Evolutionary conservation across 2,113 vertebrate species (phyloP).

Genomic region (Mormyrus iriodes): DNA sequence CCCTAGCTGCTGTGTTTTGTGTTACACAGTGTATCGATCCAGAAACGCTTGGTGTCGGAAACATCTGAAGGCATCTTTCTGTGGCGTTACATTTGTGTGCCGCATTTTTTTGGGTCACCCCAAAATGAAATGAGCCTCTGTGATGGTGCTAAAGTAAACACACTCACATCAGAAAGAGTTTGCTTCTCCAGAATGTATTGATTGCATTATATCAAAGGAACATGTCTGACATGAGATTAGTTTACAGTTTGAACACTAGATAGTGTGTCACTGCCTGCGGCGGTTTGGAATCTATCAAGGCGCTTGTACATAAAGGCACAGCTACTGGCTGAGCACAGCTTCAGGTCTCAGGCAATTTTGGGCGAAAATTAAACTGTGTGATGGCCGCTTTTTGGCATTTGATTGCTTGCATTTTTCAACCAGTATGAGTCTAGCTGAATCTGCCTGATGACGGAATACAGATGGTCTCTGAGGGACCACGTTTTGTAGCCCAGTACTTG

Average conservation of each 20-base stretch:
- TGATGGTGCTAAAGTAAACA: not conserved
- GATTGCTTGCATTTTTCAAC: not conserved
- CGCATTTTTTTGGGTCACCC: not conserved
- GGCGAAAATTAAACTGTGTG: not conserved
- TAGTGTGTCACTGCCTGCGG: not conserved
- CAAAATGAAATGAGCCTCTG: not conserved
- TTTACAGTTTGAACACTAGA: constrained; percentile 15
- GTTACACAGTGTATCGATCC: not conserved
- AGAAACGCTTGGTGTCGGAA: not conserved
- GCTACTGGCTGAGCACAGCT: not conserved
- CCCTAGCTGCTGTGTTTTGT: not conserved
- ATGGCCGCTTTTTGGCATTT: not conserved
- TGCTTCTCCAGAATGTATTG: not conserved
- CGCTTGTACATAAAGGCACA: not conserved
- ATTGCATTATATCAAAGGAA: constrained; percentile 14
- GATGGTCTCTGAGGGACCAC: not conserved
- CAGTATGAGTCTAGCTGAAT: not conserved
- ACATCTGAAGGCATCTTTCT: not conserved
- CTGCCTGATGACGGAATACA: not conserved
- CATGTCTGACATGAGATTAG: constrained; percentile 1
- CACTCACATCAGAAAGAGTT: not conserved
- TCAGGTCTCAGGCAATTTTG: not conserved
- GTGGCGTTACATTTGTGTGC: not conserved
- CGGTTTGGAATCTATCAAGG: not conserved
- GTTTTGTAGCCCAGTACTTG: not conserved